Conservation (phyloP, 2,888 invertebrate species). For the Aspidiotus destructor region DNA sequence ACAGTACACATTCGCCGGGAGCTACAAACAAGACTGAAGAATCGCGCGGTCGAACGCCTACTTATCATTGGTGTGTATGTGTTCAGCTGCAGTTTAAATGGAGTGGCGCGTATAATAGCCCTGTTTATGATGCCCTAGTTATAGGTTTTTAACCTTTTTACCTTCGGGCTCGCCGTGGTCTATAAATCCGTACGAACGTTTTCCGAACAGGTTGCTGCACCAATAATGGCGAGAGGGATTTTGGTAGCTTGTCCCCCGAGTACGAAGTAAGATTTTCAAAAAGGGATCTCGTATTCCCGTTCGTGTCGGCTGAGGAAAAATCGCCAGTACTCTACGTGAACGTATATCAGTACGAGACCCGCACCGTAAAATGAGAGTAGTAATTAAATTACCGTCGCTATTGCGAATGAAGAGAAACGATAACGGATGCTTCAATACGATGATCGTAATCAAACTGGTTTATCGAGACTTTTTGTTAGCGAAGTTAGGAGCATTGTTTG, state of each 20-base stretch:
- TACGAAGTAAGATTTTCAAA: no score
- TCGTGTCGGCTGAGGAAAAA: no score
- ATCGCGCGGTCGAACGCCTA: constrained; percentile 11
- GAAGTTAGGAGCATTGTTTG: not conserved
- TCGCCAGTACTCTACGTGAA: no score
- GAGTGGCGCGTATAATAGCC: constrained; percentile 13
- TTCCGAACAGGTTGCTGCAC: not conserved
- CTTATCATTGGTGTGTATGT: constrained; percentile 5
- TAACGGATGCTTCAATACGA: constrained; percentile 1
- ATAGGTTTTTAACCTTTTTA: constrained; percentile 29
- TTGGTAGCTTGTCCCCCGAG: not conserved
- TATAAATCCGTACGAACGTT: constrained; percentile 4
- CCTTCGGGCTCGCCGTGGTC: constrained; percentile 8
- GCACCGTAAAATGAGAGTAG: not conserved
- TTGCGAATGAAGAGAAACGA: constrained; percentile 2
- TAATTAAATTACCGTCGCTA: not conserved
- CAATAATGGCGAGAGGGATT: not conserved
- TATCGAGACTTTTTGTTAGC: not conserved
- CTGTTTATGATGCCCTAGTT: constrained; percentile 26
- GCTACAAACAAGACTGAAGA: constrained; percentile 1
- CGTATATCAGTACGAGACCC: not conserved
- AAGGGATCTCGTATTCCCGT: no score
- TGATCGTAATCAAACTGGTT: constrained; percentile 4
- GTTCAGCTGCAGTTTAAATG: not conserved
- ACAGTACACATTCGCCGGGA: not conserved